These are phyloP conservation scores for Rhabdornis inornatus DNA, from an alignment of 2,113 vertebrate species.

Conservation along the genomic window DNA sequence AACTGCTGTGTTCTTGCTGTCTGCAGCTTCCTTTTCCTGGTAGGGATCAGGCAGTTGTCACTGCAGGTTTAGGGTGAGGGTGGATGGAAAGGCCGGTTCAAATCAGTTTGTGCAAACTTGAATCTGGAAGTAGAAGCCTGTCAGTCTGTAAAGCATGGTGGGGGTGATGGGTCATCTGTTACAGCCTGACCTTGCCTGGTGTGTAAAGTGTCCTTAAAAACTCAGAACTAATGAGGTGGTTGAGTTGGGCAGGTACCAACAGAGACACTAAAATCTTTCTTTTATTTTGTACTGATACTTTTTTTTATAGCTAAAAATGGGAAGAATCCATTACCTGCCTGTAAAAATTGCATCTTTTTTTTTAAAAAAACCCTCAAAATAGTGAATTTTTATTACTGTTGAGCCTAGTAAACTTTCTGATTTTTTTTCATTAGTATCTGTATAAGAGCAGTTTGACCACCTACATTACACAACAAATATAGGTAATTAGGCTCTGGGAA, in stretches of 20 bases:
- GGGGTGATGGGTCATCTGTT: not conserved
- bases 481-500: not conserved
- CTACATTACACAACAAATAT: not conserved
- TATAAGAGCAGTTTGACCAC: not conserved
- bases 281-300: not conserved
- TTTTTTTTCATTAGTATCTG: not conserved
- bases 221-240: not conserved
- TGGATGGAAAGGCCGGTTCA: not conserved
- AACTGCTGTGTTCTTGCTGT: not conserved
- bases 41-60: not conserved
- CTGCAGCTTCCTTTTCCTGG: not conserved
- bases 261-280: not conserved
- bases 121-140: not conserved
- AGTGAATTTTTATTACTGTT: not conserved
- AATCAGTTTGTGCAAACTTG: not conserved
- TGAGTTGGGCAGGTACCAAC: not conserved
- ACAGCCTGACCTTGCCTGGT: not conserved
- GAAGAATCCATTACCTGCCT: not conserved
- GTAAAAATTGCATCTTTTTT: not conserved
- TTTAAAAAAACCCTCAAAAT: not conserved
- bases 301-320: not conserved
- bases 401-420: not conserved
- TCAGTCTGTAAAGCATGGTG: not conserved
- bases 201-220: not conserved
- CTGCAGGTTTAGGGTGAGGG: not conserved